These are phyloP conservation scores for Ptychadena robeensis DNA, from an alignment of 2,797 vertebrate species.

Conservation along the genomic window DNA sequence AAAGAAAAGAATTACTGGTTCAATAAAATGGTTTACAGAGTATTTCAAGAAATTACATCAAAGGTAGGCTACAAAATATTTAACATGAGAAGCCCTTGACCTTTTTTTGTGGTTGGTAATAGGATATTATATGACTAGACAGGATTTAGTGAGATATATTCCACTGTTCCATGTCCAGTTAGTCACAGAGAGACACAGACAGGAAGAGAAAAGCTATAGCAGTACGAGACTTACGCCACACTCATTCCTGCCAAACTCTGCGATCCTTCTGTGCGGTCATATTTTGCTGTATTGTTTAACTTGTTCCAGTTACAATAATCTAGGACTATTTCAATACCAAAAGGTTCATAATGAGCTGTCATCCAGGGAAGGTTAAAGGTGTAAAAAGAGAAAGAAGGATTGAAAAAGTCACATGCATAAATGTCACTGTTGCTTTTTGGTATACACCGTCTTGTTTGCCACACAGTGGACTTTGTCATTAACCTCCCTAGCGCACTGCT, in stretches of 20 bases:
- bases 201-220: background rate
- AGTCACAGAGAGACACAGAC: slow-evolving; percentile 1
- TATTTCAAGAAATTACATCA: background rate
- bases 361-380: background rate
- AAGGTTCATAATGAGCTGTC: background rate
- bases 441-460: too few species aligned
- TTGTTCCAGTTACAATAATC: background rate
- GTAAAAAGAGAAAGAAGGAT: too few species aligned
- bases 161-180: slow-evolving; percentile 4
- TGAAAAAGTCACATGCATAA: too few species aligned
- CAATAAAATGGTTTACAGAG: background rate
- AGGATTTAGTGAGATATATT: slow-evolving; percentile 6
- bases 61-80: background rate
- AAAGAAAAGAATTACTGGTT: background rate
- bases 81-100: background rate
- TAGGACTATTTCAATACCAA: background rate
- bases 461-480: too few species aligned
- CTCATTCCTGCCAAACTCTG: background rate
- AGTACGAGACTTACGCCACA: background rate
- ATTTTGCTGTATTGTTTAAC: background rate
- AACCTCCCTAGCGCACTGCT: too few species aligned
- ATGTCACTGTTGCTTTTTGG: too few species aligned
- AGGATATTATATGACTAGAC: slow-evolving; percentile 31
- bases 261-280: background rate
- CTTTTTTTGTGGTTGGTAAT: slow-evolving; percentile 69